These are phyloP conservation scores for Odontomyia ornata DNA, from an alignment of 2,888 invertebrate species.

Conservation along the genomic window DNA sequence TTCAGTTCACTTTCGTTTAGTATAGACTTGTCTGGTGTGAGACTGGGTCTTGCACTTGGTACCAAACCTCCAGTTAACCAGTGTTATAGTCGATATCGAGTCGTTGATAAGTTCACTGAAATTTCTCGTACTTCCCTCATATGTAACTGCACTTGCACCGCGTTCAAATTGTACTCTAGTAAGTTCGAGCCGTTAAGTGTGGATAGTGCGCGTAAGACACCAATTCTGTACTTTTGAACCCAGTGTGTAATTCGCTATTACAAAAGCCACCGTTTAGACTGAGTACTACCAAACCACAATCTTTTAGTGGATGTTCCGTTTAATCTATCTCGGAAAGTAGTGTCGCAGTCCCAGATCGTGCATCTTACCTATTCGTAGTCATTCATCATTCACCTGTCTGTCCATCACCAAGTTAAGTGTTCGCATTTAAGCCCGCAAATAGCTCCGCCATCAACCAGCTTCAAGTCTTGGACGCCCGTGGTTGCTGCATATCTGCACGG, in stretches of 20 bases:
- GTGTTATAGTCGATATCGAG: constrained; percentile 7
- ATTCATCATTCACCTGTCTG: constrained; percentile 28
- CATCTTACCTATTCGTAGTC: neutral
- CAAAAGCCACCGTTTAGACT: neutral
- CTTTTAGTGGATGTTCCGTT: constrained; percentile 2
- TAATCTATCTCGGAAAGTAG: constrained; percentile 2
- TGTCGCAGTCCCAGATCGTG: neutral
- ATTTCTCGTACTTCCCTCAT: neutral
- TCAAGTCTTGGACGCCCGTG: neutral
- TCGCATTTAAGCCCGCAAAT: neutral
- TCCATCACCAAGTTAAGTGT: constrained; percentile 10
- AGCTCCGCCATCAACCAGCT: neutral
- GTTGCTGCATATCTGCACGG: constrained; percentile 11
- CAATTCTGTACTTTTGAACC: neutral
- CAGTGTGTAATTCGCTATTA: neutral
- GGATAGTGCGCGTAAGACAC: neutral
- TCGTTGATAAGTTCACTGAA: constrained; percentile 28
- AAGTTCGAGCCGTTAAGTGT: constrained; percentile 16
- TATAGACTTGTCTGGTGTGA: neutral
- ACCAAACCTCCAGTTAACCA: neutral
- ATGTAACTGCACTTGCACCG: neutral
- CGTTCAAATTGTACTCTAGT: neutral
- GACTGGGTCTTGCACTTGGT: neutral
- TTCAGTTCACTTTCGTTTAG: constrained; percentile 59
- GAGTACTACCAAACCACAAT: neutral